Conservation (phyloP, 1,140 invertebrate genomes). For the Andrena cerasifolii region DNA sequence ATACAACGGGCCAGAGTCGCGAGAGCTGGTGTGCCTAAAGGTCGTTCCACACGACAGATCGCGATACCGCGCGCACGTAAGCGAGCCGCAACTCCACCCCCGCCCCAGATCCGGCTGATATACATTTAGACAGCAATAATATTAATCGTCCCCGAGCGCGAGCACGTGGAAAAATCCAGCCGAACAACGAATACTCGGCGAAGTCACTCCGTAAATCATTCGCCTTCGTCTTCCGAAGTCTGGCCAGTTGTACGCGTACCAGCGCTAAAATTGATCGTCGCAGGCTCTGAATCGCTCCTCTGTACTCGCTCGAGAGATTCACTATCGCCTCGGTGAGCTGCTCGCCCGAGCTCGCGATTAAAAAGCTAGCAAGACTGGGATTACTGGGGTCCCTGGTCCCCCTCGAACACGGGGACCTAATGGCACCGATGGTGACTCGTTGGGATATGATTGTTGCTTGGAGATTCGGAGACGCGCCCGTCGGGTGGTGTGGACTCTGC, state of each 20-base stretch:
- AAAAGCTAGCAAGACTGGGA: too few species aligned
- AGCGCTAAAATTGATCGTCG: too few species aligned
- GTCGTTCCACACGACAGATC: slow-evolving; percentile 18
- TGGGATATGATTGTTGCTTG: too few species aligned
- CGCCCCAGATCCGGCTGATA: background rate
- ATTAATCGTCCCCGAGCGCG: background rate
- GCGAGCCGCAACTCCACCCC: background rate
- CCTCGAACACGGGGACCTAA: too few species aligned
- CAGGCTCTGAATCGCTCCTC: too few species aligned
- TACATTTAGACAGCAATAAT: background rate
- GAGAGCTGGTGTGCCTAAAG: slow-evolving; percentile 4
- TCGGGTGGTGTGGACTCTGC: slow-evolving; percentile 5
- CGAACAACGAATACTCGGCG: background rate
- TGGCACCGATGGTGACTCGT: too few species aligned
- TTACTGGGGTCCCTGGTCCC: too few species aligned
- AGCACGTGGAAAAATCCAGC: background rate
- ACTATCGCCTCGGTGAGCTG: background rate
- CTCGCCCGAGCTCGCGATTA: too few species aligned
- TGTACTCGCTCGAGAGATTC: background rate
- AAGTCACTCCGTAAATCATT: background rate
- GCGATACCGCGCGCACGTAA: background rate
- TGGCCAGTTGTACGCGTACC: too few species aligned
- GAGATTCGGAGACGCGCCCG: too few species aligned
- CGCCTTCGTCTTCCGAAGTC: too few species aligned
- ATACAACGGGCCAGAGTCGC: slow-evolving; percentile 12